Evolutionary conservation across 2,113 vertebrate species (phyloP).

Genomic region (Rutilus rutilus): DNA sequence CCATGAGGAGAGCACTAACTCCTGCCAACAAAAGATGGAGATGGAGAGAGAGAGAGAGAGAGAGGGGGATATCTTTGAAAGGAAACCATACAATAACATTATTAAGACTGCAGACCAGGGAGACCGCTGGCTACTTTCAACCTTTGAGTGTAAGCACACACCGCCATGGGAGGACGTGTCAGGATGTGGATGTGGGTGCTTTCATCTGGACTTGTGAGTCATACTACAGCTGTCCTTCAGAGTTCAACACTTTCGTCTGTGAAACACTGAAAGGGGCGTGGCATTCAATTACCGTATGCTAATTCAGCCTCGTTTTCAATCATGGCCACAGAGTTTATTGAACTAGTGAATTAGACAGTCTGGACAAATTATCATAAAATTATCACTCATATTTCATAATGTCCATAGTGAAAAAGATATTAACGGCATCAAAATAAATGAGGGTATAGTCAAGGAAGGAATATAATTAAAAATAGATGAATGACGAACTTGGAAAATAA

Average conservation of each 20-base stretch:
- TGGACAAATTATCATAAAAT: slow-evolving; percentile 70
- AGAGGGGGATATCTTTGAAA: slow-evolving; percentile 7
- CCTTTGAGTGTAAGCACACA: neutral
- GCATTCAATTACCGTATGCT: slow-evolving; percentile 77
- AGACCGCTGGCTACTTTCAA: neutral
- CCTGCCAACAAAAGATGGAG: slow-evolving; percentile 36
- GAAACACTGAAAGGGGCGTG: slow-evolving; percentile 71
- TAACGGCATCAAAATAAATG: slow-evolving; percentile 72
- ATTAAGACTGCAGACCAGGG: slow-evolving; percentile 34
- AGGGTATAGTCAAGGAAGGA: slow-evolving; percentile 70
- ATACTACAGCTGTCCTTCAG: slow-evolving; percentile 29
- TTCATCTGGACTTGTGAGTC: neutral
- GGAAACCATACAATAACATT: slow-evolving; percentile 26
- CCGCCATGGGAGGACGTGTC: neutral
- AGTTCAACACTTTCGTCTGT: slow-evolving; percentile 64
- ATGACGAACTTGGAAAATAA: slow-evolving; percentile 17
- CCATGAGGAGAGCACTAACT: slow-evolving; percentile 46
- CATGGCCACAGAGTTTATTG: slow-evolving; percentile 66
- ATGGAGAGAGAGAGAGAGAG: neutral
- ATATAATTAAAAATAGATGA: slow-evolving; percentile 63
- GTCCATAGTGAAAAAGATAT: slow-evolving; percentile 66
- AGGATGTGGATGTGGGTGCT: neutral
- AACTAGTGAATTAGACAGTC: slow-evolving; percentile 75
- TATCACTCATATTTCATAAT: slow-evolving; percentile 70
- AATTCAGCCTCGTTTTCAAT: slow-evolving; percentile 70